These are phyloP conservation scores for Marcusenius ussheri DNA, from an alignment of 2,113 vertebrate genomes.

Conservation along the genomic window DNA sequence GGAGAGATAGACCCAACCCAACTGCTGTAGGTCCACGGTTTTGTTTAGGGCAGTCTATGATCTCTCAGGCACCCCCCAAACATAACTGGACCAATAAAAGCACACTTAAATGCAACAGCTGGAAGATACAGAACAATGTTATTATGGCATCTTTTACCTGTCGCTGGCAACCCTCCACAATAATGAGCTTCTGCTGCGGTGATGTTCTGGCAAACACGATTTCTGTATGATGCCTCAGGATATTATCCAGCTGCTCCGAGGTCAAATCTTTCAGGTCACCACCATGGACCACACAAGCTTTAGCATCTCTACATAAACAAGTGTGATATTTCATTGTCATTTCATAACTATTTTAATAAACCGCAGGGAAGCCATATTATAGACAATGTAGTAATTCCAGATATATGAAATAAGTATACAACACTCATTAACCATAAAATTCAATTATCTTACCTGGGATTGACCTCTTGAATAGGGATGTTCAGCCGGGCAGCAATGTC, in stretches of 20 bases:
- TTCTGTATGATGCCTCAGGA: slow-evolving; percentile 50
- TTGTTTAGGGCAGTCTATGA: neutral
- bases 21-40: neutral
- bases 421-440: neutral
- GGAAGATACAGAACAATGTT: neutral
- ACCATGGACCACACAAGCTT: slow-evolving; percentile 85
- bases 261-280: slow-evolving; percentile 83
- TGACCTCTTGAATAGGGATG: neutral
- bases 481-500: neutral
- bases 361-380: neutral
- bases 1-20: neutral
- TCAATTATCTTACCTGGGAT: neutral
- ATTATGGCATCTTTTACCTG: neutral
- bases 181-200: neutral
- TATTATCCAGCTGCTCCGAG: slow-evolving; percentile 74
- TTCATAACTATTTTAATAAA: neutral
- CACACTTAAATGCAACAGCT: neutral
- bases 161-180: neutral
- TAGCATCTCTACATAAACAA: slow-evolving; percentile 70
- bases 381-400: neutral
- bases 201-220: neutral
- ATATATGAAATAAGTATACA: neutral
- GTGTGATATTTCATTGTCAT: neutral
- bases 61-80: neutral
- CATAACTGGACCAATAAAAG: neutral